Base-by-base conservation (phyloP, 2,888 invertebrate species). In the Norana najaformis region DNA sequence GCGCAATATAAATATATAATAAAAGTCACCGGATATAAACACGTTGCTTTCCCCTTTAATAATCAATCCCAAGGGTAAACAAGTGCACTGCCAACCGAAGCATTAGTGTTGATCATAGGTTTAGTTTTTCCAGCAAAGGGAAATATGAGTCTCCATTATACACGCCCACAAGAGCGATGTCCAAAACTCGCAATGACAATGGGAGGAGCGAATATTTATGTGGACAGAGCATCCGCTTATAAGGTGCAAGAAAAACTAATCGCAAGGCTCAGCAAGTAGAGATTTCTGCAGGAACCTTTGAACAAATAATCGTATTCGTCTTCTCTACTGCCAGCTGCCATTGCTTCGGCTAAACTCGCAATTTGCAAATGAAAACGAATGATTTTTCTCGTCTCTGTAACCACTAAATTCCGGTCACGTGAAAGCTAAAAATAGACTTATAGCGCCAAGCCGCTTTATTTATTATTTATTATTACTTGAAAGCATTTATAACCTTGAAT, bases 231-330 rank as follows among this genome's bases (percentile, higher is more conserved):
- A 69, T 69, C 69, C 69, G 69, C 69, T 69, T n/a, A 53, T 69
- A 69, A 69, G 69, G 69, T 69, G 30, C 69, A 1, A 69, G 69
- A 69, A 69, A 69, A 91, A 97, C 35, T 35, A 88, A 37, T 35
- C 39, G 41, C 6, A 39, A 30, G 34, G 5, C 38, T 34, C 18
- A 39, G 35, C 6, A 37, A 38, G 39, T 6, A 88, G 38, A 88
- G 18, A 39, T 89, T 39, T 20, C n/a, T n/a, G 38, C 30, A 83
- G 83, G 35, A 37, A 90, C 90, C 88, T 90, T 90, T 90, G n/a
- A 90, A 90, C 13, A 89, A 36, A 41, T 90, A 90, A 85, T 90
- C 90, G 83, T 89, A 89, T 90, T 89, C 89, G 30, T 90, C 90
- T 41, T 90, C 90, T 90, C 88, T 90, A 38, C 53, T 82, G 83